Evolutionary conservation across 2,797 vertebrate genomes (phyloP).

Genomic region (Tokudaia tokunoshimensis): DNA sequence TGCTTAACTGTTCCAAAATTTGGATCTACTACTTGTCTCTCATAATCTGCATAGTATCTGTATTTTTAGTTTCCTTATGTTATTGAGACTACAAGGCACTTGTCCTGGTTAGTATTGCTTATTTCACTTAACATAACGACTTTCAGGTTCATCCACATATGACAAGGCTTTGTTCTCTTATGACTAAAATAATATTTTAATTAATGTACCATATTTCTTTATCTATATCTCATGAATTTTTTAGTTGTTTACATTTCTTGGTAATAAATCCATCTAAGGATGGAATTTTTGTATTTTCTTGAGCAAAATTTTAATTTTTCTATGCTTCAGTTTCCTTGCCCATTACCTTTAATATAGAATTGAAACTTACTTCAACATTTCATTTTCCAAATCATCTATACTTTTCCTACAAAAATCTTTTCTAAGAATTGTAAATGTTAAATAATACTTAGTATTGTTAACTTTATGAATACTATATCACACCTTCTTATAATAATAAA

Average conservation of each 20-base stretch:
- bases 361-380: neutral
- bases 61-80: neutral
- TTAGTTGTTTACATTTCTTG: neutral
- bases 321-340: neutral
- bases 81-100: neutral
- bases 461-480: slow-evolving; percentile 19
- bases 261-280: neutral
- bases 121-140: neutral
- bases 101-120: neutral
- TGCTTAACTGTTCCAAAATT: neutral
- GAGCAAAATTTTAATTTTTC: neutral
- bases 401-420: neutral
- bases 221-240: neutral
- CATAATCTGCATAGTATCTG: neutral
- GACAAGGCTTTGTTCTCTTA: neutral
- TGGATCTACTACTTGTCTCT: neutral
- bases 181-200: neutral
- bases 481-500: neutral
- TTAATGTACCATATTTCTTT: neutral
- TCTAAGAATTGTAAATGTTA: neutral
- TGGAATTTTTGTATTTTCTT: neutral
- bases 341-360: neutral
- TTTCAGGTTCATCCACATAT: neutral
- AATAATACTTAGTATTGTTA: neutral
- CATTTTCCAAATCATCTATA: neutral